Evolutionary conservation across 2,797 vertebrate genomes (phyloP).

Genomic region (Apogon talboti): DNA sequence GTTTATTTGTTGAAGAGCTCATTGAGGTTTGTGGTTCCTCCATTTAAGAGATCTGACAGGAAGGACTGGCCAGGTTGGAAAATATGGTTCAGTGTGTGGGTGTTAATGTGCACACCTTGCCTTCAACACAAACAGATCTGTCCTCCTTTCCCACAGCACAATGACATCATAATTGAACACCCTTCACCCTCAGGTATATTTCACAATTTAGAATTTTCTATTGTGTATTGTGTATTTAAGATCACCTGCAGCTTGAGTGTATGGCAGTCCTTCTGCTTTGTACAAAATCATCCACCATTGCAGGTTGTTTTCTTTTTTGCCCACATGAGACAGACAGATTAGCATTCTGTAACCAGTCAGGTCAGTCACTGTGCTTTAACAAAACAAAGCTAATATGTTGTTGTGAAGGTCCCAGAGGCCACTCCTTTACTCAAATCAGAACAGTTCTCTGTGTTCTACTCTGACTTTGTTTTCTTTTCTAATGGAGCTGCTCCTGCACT

Average conservation of each 20-base stretch:
- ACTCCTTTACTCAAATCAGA: constrained; percentile 51
- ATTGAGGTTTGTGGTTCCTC: constrained; percentile 12
- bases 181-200: constrained; percentile 19
- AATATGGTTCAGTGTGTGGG: constrained; percentile 36
- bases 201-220: not conserved
- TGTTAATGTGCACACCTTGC: constrained; percentile 16
- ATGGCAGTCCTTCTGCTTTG: no score
- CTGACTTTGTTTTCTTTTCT: constrained; percentile 35
- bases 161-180: constrained; percentile 19
- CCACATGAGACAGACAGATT: constrained; percentile 22
- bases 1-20: constrained; percentile 30
- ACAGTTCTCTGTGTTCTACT: constrained; percentile 8
- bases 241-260: not conserved
- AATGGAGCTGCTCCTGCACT: constrained; percentile 18
- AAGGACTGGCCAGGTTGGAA: constrained; percentile 17
- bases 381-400: constrained; percentile 35
- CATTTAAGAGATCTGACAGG: not conserved
- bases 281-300: not conserved
- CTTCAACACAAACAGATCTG: not conserved
- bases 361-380: constrained; percentile 48
- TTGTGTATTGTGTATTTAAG: not conserved
- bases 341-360: constrained; percentile 49
- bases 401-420: constrained; percentile 3
- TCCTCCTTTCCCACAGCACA: not conserved
- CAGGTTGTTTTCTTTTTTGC: constrained; percentile 27